Percentiles rank a stretch among this genome's conserved stretches.
phyloP scores from a whole-genome alignment of 2,113 vertebrate genomes.

The Pelecanoides urinatrix region DNA sequence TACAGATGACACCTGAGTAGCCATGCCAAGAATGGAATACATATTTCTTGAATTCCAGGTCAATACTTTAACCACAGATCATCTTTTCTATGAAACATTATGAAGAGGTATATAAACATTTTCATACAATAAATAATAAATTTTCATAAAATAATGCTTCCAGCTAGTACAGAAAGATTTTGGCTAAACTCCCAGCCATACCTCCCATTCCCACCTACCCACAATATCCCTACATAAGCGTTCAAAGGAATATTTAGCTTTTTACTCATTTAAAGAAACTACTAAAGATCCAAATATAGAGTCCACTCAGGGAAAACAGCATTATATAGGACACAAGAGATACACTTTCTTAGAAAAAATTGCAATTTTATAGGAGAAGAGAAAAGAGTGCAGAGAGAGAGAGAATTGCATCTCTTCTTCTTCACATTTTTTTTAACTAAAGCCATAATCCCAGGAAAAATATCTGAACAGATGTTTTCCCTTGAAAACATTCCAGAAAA shows the following conservation, averaged over 20 bases:
- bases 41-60: background rate
- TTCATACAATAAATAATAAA: no score
- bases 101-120: background rate
- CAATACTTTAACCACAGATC: background rate
- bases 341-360: background rate
- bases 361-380: background rate
- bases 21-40: background rate
- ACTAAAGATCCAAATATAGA: background rate
- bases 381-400: background rate
- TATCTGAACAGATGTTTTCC: slow-evolving; percentile 67
- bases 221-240: background rate
- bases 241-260: background rate
- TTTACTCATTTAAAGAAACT: background rate
- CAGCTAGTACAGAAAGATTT: background rate
- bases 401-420: background rate
- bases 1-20: background rate
- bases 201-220: background rate
- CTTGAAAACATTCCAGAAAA: slow-evolving; percentile 62
- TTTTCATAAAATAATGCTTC: slow-evolving; percentile 12
- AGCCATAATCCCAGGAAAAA: slow-evolving; percentile 47
- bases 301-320: background rate
- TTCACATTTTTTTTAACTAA: slow-evolving; percentile 13
- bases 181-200: background rate
- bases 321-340: background rate
- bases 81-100: background rate